These are phyloP conservation scores for Nemoura dubitans DNA, from an alignment of 2,888 invertebrate species.

Conservation along the genomic window DNA sequence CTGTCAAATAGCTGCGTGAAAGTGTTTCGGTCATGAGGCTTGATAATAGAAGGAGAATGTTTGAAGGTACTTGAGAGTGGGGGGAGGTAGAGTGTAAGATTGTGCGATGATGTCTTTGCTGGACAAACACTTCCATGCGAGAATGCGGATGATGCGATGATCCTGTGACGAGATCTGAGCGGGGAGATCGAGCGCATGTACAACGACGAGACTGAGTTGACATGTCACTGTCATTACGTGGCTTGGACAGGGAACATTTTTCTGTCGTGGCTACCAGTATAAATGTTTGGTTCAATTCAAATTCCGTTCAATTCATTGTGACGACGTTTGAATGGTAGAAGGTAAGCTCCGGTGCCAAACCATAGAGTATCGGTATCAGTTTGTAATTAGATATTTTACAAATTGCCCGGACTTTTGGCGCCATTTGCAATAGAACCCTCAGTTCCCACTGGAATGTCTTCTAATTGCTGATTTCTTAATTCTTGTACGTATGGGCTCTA, in stretches of 20 bases:
- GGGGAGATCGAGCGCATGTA: too few relatives aligned
- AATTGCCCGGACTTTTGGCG: not conserved
- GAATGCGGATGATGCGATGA: conserved; percentile 12
- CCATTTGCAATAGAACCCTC: not conserved
- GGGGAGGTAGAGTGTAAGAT: not conserved
- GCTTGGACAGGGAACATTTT: too few relatives aligned
- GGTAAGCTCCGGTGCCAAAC: not conserved
- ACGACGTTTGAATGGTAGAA: not conserved
- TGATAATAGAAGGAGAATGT: not conserved
- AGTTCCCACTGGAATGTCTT: too few relatives aligned
- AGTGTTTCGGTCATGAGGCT: not conserved
- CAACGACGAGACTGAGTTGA: too few relatives aligned
- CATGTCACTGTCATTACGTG: too few relatives aligned
- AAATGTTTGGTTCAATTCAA: not conserved
- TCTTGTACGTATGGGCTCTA: too few relatives aligned
- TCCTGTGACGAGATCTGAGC: not conserved
- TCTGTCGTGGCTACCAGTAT: too few relatives aligned
- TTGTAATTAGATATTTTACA: not conserved
- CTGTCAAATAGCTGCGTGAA: not conserved
- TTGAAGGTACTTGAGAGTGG: too few relatives aligned
- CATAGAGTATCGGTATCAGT: not conserved
- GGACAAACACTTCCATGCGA: not conserved
- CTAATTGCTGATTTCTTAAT: too few relatives aligned
- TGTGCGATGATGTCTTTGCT: not conserved
- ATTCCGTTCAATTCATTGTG: not conserved